Percentiles rank a stretch among this genome's conserved stretches.
phyloP scores from a whole-genome alignment of 2,797 vertebrate species.

The Fratercula arctica region DNA sequence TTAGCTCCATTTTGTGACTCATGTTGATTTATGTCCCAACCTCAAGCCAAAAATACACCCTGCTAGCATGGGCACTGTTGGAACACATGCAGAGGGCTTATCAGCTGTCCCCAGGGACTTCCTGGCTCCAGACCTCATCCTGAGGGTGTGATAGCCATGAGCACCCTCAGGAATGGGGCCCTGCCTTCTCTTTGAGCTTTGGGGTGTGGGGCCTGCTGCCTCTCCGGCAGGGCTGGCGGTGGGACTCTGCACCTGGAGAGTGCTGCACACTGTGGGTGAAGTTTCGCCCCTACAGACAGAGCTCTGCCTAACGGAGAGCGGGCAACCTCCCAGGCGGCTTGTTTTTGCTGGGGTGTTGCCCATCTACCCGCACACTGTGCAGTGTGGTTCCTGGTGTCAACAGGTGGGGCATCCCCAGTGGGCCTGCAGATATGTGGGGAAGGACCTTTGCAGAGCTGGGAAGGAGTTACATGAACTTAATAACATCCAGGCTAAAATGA shows the following conservation, averaged over 20 bases:
- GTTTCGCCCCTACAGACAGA: background rate
- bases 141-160: background rate
- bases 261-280: background rate
- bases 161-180: background rate
- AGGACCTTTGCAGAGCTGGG: background rate
- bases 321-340: background rate
- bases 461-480: background rate
- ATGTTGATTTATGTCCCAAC: constrained; percentile 19
- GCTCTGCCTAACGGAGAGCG: background rate
- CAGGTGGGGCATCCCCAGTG: rapidly evolving
- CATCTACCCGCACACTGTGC: background rate
- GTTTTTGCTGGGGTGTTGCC: background rate
- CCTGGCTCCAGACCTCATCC: background rate
- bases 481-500: background rate
- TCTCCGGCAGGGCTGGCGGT: background rate
- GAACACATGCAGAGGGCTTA: constrained; percentile 9
- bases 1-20: background rate
- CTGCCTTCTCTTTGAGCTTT: background rate
- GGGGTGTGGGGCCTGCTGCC: background rate
- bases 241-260: background rate
- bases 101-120: constrained; percentile 4
- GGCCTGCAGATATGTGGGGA: background rate
- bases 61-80: background rate
- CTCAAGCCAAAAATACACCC: constrained; percentile 14
- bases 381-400: background rate